Percentiles rank a stretch among this genome's conserved stretches.
Conservation (phyloP, 2,888 invertebrate genomes). For the Drosophila longiperda region DNA sequence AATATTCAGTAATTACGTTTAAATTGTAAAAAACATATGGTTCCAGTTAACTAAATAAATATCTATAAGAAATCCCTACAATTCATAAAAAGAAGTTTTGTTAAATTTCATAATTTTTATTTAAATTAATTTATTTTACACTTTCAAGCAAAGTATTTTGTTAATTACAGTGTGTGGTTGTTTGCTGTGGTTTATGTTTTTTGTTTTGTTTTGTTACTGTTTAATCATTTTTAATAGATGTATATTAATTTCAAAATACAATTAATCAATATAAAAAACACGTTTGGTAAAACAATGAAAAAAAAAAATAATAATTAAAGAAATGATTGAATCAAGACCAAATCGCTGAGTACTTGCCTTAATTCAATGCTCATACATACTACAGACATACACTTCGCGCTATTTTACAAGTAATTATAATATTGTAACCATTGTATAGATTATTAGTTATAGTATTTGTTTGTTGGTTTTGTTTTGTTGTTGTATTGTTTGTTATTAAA, state of each 20-base stretch:
- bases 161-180: conserved; percentile 71
- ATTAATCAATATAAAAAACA: conserved; percentile 50
- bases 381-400: conserved; percentile 48
- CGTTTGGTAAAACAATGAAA: conserved; percentile 49
- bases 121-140: conserved; percentile 78
- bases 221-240: conserved; percentile 40
- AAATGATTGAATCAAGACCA: conserved; percentile 49
- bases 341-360: conserved; percentile 4
- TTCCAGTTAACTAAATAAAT: not conserved
- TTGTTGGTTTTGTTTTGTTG: conserved; percentile 28
- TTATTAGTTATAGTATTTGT: conserved; percentile 49
- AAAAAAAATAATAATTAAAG: conserved; percentile 45
- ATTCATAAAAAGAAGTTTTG: conserved; percentile 9
- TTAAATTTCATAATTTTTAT: conserved; percentile 72
- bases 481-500: conserved; percentile 54
- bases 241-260: conserved; percentile 54
- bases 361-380: conserved; percentile 19
- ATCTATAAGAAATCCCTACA: not conserved
- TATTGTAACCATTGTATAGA: conserved; percentile 57
- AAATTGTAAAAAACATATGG: not conserved
- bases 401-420: conserved; percentile 69
- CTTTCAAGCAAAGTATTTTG: conserved; percentile 71
- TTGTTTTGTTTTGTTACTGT: conserved; percentile 42
- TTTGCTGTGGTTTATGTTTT: conserved; percentile 46
- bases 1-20: not conserved